Evolutionary conservation across 1,140 invertebrate genomes (phyloP).

Genomic region (Campodea augens): DNA sequence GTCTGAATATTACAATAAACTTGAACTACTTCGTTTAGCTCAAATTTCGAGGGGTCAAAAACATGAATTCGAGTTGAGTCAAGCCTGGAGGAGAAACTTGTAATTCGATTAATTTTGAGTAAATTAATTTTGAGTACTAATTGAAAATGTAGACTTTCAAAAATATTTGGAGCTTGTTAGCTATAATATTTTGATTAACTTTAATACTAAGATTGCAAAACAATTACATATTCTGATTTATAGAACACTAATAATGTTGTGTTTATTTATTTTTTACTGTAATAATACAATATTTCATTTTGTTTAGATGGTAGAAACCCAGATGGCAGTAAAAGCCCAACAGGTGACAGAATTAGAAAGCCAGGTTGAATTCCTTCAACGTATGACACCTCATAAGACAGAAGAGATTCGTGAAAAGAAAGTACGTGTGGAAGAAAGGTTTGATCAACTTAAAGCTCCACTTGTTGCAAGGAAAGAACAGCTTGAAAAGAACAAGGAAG

Average conservation of each 20-base stretch:
- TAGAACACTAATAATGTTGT: not conserved
- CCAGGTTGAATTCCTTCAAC: constrained; percentile 82
- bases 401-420: constrained; percentile 92
- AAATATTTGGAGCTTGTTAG: constrained; percentile 3
- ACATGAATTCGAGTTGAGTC: too few relatives aligned
- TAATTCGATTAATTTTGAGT: too few relatives aligned
- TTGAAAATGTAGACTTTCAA: too few relatives aligned
- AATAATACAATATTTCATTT: too few relatives aligned
- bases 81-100: too few relatives aligned
- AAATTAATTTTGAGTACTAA: too few relatives aligned
- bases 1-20: too few relatives aligned
- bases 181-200: not conserved
- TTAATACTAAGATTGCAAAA: not conserved
- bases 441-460: constrained; percentile 70
- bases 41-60: too few relatives aligned
- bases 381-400: constrained; percentile 86
- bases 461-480: constrained; percentile 69
- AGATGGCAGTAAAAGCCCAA: constrained; percentile 83
- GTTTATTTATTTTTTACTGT: too few relatives aligned
- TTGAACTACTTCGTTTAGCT: too few relatives aligned
- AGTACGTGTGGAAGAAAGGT: constrained; percentile 72
- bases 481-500: constrained; percentile 94
- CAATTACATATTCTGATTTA: not conserved
- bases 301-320: constrained; percentile 71
- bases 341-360: constrained; percentile 83